Base-by-base conservation (phyloP, 2,888 invertebrate genomes). In the Ochlodes sylvanus region DNA sequence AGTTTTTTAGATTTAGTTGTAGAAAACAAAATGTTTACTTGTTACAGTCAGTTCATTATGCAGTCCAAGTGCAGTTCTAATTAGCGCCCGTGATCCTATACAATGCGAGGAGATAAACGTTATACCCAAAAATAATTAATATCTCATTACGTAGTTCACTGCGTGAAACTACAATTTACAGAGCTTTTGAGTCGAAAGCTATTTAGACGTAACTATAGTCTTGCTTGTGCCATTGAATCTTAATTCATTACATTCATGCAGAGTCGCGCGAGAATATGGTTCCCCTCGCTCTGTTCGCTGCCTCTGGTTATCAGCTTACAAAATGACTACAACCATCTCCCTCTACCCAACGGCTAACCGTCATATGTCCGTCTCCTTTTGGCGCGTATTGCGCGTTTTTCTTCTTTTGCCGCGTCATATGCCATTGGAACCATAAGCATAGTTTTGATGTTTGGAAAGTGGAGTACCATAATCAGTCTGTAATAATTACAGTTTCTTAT, bases 291-390 rank as follows among this genome's bases (percentile, higher is more conserved):
- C 86, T 86, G 89, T 87, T 89, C 84, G 83, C 89, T 89, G 87
- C 86, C 88, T 90, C 89, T 90, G 90, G 90, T 92, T 93, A 93
- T 93, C 93, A 92, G 90, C 91, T 92, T 90, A 92, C 92, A 91
- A 93, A 92, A 92, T 89, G 92, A 87, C 84, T 83, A 78, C 85
- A 79, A 80, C 87, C 80, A 83, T 92, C 93, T 84, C 86, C 77
- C 83, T 93, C 88, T 77, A 72, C 77, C 88, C 70, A 73, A 75
- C 77, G 72, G 78, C 83, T 85, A 87, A 88, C 85, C 85, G 83
- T 79, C 81, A 84, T 89, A 85, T 76, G 75, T 75, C 84, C 79
- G 81, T 92, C 91, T 82, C 89, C 84, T 83, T 92, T 86, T 74
- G 78, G 79, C 90, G 88, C 86, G 87, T 88, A 89, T 89, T 91